A percentile compares a stretch with the other conserved stretches of the same genome.
Evolutionary conservation across 2,888 invertebrate species (phyloP).

Genomic region (Bombylius discolor): DNA sequence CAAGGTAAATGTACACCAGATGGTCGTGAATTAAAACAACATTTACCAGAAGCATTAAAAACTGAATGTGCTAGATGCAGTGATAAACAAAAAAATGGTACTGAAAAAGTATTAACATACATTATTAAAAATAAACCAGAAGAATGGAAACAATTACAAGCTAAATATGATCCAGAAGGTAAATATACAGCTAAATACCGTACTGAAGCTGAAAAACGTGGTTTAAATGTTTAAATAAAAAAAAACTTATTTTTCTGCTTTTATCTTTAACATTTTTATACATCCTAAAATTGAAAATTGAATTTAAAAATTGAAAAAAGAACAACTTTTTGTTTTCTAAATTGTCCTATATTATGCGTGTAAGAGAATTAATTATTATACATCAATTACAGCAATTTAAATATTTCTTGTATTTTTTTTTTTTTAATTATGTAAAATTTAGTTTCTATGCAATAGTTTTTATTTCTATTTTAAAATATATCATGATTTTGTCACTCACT

Average conservation of each 20-base stretch:
- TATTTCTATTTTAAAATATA: too few species aligned
- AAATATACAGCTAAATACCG: constrained; percentile 52
- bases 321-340: too few species aligned
- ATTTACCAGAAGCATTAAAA: constrained; percentile 57
- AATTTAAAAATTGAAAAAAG: too few species aligned
- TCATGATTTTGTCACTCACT: too few species aligned
- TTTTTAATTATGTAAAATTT: too few species aligned
- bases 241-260: background rate
- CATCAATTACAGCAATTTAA: too few species aligned
- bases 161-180: constrained; percentile 56
- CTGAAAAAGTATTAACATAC: constrained; percentile 50
- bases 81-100: constrained; percentile 47
- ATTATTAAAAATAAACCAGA: constrained; percentile 51
- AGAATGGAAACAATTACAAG: constrained; percentile 50
- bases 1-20: constrained; percentile 53
- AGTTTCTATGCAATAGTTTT: too few species aligned
- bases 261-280: too few species aligned
- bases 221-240: constrained; percentile 26
- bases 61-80: constrained; percentile 56
- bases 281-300: too few species aligned
- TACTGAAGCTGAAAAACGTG: constrained; percentile 41
- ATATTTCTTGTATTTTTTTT: too few species aligned
- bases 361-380: too few species aligned
- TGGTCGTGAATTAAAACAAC: constrained; percentile 54
- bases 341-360: too few species aligned